Conservation (phyloP, 1,140 invertebrate genomes). For the Drosophila mayri region DNA sequence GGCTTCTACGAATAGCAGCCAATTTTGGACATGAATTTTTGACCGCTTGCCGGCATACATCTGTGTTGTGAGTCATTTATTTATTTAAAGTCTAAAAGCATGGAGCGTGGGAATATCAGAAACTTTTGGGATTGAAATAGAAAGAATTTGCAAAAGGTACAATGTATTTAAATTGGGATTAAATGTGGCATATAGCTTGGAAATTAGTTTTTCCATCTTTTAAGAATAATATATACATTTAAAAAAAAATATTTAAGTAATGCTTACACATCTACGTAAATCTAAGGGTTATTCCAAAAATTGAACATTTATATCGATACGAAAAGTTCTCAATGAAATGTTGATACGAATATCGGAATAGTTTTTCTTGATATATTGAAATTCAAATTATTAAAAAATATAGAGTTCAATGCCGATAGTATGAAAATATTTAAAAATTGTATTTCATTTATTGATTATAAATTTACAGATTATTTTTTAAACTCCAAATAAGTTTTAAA, state of each 20-base stretch:
- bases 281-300: too few species aligned
- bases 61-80: slow-evolving; percentile 35
- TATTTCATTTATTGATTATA: not conserved
- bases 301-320: too few species aligned
- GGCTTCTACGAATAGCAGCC: slow-evolving; percentile 23
- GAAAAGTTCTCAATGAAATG: too few species aligned
- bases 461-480: not conserved
- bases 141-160: not conserved
- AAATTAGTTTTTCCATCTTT: too few species aligned
- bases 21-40: slow-evolving; percentile 40
- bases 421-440: not conserved
- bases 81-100: not conserved
- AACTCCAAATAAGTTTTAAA: not conserved
- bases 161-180: too few species aligned
- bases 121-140: not conserved
- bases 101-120: slow-evolving; percentile 46
- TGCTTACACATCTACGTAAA: too few species aligned
- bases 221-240: too few species aligned
- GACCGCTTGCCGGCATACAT: slow-evolving; percentile 21
- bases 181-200: too few species aligned
- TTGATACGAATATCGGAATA: too few species aligned
- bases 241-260: too few species aligned
- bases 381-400: not conserved
- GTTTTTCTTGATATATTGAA: not conserved
- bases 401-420: not conserved